Percentiles rank a stretch among this genome's conserved stretches.
Evolutionary conservation across 2,888 invertebrate genomes (phyloP).

Genomic region (Mylabris sibirica): DNA sequence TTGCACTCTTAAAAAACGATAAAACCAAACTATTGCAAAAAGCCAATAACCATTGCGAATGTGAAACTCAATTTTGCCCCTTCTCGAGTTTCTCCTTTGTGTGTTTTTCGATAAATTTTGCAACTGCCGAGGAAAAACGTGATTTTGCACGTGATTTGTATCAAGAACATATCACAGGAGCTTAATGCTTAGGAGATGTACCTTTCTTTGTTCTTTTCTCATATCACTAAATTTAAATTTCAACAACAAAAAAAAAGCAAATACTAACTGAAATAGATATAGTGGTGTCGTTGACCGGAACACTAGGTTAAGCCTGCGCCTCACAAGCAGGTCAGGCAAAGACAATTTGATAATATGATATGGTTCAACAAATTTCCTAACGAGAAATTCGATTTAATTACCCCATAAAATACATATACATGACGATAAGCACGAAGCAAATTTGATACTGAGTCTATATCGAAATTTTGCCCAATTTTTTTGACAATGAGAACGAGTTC

Average conservation of each 20-base stretch:
- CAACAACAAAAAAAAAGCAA: not conserved
- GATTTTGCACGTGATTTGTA: not conserved
- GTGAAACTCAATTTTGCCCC: not conserved
- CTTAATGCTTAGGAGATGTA: no score
- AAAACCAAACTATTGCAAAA: slow-evolving; percentile 12
- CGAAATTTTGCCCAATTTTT: not conserved
- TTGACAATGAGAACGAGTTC: not conserved
- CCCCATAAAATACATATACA: not conserved
- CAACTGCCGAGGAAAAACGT: not conserved
- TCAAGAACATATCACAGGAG: no score
- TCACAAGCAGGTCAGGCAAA: slow-evolving; percentile 27
- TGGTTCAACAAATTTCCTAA: not conserved
- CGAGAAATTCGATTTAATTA: not conserved
- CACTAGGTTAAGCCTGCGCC: slow-evolving; percentile 37
- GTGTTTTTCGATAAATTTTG: not conserved
- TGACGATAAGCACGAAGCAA: not conserved
- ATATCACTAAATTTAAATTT: not conserved
- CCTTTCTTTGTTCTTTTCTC: not conserved
- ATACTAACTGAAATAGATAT: slow-evolving; percentile 27
- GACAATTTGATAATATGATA: slow-evolving; percentile 8
- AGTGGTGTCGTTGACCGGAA: slow-evolving; percentile 34
- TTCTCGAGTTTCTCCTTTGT: not conserved
- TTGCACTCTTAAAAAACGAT: slow-evolving; percentile 36
- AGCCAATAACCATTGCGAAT: not conserved
- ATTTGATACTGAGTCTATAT: not conserved